Evolutionary conservation across 2,113 vertebrate species (phyloP), one percentile per base, ranked within the genome.

Genomic region (Alouatta palliata): DNA sequence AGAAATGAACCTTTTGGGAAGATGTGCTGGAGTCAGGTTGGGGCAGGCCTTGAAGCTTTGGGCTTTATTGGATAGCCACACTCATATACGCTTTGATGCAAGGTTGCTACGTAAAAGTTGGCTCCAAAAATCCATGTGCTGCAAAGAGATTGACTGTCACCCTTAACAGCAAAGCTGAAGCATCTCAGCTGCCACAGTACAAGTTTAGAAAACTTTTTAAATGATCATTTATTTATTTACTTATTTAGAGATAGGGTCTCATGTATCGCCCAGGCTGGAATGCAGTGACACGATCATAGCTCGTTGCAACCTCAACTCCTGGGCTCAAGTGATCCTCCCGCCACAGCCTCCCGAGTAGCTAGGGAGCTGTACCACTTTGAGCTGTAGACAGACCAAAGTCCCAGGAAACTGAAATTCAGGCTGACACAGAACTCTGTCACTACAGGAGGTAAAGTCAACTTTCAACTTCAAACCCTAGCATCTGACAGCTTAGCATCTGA

Each of bases 401-500:
- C 96, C 82, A 56, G 84, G 96, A 98, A 97, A 98, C 23, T 93
- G 95, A 97, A 97, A 98, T 96, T 94, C 68, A 20, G 92, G 98
- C 96, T 97, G 97, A 97, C 97, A 97, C 81, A 83, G 94, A 94
- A 97, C 93, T n/a, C 82, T 90, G 95, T 56, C 3, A 66, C 23
- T 37, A 37, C 47, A 20, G 93, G 98, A 73, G 23, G 91, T 85
- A 58, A 96, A 97, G 97, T 96, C 92, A 97, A 96, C 96, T 96
- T 94, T 94, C 91, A 90, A 92, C 97, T 94, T 97, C 95, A 97
- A 97, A 83, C 66, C 82, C 93, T 49, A 6, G 83, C 54, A 75
- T 49, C 87, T 84, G 96, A 95, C 89, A 71, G 97, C 95, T 92
- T 94, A 77, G 85, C 88, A 86, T 45, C 93, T 77, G 84, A 97